phyloP scores from a whole-genome alignment of 1,140 invertebrate genomes.

The Melipona quadrifasciata region DNA sequence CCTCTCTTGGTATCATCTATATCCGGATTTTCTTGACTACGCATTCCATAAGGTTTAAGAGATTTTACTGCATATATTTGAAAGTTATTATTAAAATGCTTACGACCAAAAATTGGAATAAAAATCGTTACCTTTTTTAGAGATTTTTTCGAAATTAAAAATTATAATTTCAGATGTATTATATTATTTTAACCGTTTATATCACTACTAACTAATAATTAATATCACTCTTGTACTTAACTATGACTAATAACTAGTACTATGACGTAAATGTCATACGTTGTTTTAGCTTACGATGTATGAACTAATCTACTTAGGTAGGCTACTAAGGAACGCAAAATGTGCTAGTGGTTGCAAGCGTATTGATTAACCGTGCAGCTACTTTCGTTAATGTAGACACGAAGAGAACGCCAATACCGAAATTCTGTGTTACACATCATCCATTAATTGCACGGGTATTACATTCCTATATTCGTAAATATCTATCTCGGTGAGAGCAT shows the following conservation, averaged over 20 bases:
- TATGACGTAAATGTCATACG: not conserved
- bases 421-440: constrained; percentile 56
- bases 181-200: not conserved
- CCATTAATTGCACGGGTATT: constrained; percentile 53
- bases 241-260: not conserved
- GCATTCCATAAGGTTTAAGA: not conserved
- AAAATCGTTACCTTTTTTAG: not conserved
- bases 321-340: constrained; percentile 40
- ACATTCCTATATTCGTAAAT: constrained; percentile 60
- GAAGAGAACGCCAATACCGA: constrained; percentile 46
- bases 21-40: not conserved
- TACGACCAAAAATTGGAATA: not conserved
- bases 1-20: not conserved
- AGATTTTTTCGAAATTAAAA: not conserved
- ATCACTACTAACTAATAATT: too few species aligned
- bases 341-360: constrained; percentile 41
- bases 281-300: not conserved
- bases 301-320: constrained; percentile 11
- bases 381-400: constrained; percentile 61
- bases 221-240: too few species aligned
- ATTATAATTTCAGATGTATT: not conserved
- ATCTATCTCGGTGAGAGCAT: constrained; percentile 35
- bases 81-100: not conserved
- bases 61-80: not conserved
- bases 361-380: constrained; percentile 52